Percentiles rank a stretch among this genome's conserved stretches.
Evolutionary conservation across 2,113 vertebrate genomes (phyloP).

Genomic region (Syngnathus scovelli): DNA sequence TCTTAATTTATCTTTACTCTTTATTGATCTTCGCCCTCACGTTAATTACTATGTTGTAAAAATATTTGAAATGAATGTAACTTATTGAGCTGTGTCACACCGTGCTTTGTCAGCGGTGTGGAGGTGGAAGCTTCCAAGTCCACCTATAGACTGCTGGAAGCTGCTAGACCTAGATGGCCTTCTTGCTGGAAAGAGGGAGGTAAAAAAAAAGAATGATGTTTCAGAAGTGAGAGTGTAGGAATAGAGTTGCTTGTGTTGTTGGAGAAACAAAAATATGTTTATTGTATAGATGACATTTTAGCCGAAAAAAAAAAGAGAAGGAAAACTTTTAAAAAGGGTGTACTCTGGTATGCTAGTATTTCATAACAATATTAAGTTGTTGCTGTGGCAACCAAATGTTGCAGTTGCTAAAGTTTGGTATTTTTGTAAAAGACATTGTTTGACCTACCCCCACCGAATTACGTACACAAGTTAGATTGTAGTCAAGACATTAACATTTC

Average conservation of each 20-base stretch:
- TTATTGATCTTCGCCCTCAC: conserved; percentile 43
- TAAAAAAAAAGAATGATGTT: conserved; percentile 42
- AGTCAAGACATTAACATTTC: conserved; percentile 67
- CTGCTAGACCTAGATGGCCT: conserved; percentile 56
- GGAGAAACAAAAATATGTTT: conserved; percentile 54
- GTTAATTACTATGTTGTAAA: conserved; percentile 67
- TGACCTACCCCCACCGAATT: conserved; percentile 57
- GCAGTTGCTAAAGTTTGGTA: conserved; percentile 74
- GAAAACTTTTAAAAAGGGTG: conserved; percentile 55
- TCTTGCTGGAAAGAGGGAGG: conserved; percentile 35
- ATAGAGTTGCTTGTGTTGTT: conserved; percentile 70
- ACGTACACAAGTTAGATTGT: conserved; percentile 70
- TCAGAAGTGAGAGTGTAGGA: conserved; percentile 59
- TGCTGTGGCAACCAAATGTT: conserved; percentile 74
- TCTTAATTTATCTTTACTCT: conserved; percentile 63
- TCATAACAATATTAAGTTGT: conserved; percentile 77
- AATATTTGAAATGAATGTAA: conserved; percentile 77
- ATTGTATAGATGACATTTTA: conserved; percentile 75
- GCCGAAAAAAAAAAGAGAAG: conserved; percentile 61
- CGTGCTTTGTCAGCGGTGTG: conserved; percentile 52
- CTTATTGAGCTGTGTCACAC: conserved; percentile 70
- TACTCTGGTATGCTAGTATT: conserved; percentile 75
- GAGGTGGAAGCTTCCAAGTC: conserved; percentile 38
- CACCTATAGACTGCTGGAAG: conserved; percentile 27
- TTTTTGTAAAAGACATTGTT: conserved; percentile 77